Evolutionary conservation across 2,113 vertebrate species (phyloP).

Genomic region (Antigone vipio): DNA sequence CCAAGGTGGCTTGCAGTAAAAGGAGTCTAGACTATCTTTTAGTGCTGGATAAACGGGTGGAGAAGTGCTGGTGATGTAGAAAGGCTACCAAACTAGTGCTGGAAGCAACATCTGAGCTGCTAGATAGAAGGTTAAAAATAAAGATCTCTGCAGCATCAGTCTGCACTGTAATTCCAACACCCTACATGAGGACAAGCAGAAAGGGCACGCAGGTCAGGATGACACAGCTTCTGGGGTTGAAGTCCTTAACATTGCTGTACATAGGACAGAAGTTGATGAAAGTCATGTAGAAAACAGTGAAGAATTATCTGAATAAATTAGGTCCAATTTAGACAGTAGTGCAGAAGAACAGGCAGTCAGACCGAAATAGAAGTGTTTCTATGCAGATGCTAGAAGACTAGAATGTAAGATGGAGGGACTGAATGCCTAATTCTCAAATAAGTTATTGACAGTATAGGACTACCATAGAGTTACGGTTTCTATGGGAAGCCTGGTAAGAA

Average conservation of each 20-base stretch:
- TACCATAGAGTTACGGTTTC: background rate
- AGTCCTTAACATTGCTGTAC: background rate
- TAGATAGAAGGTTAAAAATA: background rate
- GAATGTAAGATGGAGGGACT: background rate
- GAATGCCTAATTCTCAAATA: background rate
- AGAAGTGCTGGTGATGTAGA: background rate
- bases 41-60: background rate
- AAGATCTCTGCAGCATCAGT: background rate
- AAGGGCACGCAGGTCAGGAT: background rate
- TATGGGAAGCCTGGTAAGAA: background rate
- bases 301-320: background rate
- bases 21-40: background rate
- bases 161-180: background rate
- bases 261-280: background rate
- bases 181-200: background rate
- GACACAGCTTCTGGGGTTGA: background rate
- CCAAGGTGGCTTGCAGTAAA: background rate
- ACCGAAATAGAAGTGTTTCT: background rate
- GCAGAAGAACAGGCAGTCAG: background rate
- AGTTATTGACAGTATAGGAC: background rate
- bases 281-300: background rate
- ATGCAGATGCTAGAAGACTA: background rate
- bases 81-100: background rate
- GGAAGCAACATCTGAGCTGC: background rate
- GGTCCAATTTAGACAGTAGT: background rate